phyloP scores from a whole-genome alignment of 2,113 vertebrate species.

The Zosterops lateralis region DNA sequence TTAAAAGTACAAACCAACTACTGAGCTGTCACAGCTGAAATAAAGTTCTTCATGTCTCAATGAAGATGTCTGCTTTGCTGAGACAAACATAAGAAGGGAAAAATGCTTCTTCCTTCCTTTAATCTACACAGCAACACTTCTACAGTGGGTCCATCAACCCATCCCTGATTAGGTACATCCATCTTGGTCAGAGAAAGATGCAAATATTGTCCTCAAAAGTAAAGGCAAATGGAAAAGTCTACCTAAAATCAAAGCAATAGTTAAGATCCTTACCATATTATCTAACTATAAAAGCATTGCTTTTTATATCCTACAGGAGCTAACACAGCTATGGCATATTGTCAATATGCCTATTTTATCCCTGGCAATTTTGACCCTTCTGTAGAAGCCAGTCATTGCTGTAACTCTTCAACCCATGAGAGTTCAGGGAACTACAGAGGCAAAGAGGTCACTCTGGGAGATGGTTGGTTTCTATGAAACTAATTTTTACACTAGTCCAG shows the following conservation, averaged over 20 bases:
- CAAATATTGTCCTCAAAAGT: neutral
- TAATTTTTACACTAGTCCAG: neutral
- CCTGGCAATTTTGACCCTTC: neutral
- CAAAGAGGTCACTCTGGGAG: accelerated
- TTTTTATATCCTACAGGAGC: neutral
- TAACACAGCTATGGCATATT: neutral
- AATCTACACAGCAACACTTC: neutral
- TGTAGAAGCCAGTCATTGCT: neutral
- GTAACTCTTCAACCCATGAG: accelerated
- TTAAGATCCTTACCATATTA: neutral
- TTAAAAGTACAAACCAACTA: neutral
- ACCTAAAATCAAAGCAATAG: neutral
- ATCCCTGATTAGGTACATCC: accelerated
- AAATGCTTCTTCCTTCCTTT: neutral
- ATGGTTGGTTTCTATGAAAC: accelerated
- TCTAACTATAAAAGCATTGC: neutral
- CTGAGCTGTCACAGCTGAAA: neutral
- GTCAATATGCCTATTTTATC: neutral
- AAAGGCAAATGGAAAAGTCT: neutral
- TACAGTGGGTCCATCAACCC: neutral
- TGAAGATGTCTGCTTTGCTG: too few relatives aligned
- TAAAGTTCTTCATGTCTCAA: neutral
- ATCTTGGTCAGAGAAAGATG: neutral
- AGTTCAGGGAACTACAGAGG: neutral
- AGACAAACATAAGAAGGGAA: accelerated